Evolutionary conservation across 2,888 invertebrate species (phyloP), one percentile per base, ranked within the genome.

Genomic region (Amphipyra berbera): DNA sequence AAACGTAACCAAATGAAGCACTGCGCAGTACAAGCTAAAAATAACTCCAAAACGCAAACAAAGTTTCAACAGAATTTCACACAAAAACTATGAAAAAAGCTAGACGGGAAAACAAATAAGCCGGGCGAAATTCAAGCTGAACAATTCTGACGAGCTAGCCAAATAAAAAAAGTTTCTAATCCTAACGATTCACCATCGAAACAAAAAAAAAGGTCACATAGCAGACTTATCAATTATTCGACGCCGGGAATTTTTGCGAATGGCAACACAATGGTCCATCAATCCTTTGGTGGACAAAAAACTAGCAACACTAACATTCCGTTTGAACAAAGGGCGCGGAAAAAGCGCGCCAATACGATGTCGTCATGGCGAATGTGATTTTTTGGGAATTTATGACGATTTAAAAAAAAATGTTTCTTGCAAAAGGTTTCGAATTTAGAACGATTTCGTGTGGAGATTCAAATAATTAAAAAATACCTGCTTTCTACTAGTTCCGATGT

Each of bases 241-340:
- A 61, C 73, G 79, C 73, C 67, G 86, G 68, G 88, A 92, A 89
- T 92, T 93, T 83, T 89, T 76, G 83, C 88, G 89, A 85, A 81
- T 82, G 86, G 90, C 83, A 88, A 91, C 90, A 93, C 93, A 93
- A 94, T 93, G 91, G 91, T 78, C 88, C 89, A 91, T 93, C 93
- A 92, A 92, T 92, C 83, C 83, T 82, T 78, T 78, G 75, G 56
- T 64, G 79, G 58, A 78, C 76, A 83, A 92, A 90, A 91, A 92
- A 89, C 87, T 88, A 84, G 88, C 87, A 89, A 89, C 90, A 88
- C 88, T 85, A 83, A 87, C 86, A 87, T 88, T 82, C 86, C 79
- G 70, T 70, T 38, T 59, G 79, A 78, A 89, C 89, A 91, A 91
- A 85, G 82, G 84, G 78, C 82, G 81, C 72, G 83, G 56, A 78